Base-by-base conservation (phyloP, 2,113 vertebrate species). In the Herpetotheres cachinnans region DNA sequence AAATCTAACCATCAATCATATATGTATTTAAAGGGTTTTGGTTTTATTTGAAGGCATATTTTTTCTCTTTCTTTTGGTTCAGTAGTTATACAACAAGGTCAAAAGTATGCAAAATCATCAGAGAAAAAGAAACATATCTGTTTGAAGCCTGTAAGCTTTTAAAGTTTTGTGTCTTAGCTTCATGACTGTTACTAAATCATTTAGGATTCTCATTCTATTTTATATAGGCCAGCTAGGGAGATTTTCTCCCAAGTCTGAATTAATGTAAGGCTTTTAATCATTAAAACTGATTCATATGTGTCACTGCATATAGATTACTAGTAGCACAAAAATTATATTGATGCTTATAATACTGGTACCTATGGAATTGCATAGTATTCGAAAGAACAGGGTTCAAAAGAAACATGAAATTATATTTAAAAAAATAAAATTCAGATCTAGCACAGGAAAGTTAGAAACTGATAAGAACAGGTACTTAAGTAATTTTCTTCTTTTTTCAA, bases 141-240 rank as follows among this genome's bases (percentile, higher is more conserved):
- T 81, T 58, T 96, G 93, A 90, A 93, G 26, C 32, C 38, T 49
- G 11, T 63, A 78, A 54, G 54, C 44, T 61, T 89, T 83, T 83
- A 71, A 90, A 79, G 52, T 47, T 83, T 63, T 69, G 19, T 66
- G 42, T 56, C 58, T 71, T 66, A 18, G 7, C 56, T 86, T 83
- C 27, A 40, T 44, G 77, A 79, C 66, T 73, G 42, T 38, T 76
- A 77, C 42, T 92, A 92, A 95, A 90, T 86, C 2, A 78, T 74
- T 95, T 81, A 55, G 36, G 36, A 55, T 72, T 86, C 89, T 89
- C 69, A 87, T 72, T 83, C 83, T 97, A 54, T 74, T 97, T 95
- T 83, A 74, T 86, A 36, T 44, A 94, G 80, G 34, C 55, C 55
- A 95, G 54, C 30, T 87, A 89, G 76, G 50, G 74, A 91, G 58